These are phyloP conservation scores for Samia ricini DNA, from an alignment of 1,140 invertebrate species.

Conservation along the genomic window DNA sequence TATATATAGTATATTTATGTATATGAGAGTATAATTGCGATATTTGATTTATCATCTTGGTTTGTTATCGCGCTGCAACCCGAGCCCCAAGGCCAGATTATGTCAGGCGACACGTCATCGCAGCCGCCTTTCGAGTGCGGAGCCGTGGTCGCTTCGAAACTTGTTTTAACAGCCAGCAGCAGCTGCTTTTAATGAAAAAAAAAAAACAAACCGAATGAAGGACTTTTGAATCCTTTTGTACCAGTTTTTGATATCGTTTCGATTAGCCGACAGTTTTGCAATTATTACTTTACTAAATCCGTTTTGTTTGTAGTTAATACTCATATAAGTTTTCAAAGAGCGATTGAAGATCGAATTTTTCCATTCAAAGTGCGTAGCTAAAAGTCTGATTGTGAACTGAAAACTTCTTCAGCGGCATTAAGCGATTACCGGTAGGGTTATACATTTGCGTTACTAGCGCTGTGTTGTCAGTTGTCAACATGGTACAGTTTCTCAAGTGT, in stretches of 20 bases:
- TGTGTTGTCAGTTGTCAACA: too few relatives aligned
- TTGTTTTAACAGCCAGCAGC: conserved; percentile 38
- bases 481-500: too few relatives aligned
- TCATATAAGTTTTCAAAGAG: too few relatives aligned
- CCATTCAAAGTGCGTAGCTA: too few relatives aligned
- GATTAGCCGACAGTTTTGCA: conserved; percentile 9
- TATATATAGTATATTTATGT: not conserved
- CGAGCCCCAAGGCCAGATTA: conserved; percentile 42
- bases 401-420: too few relatives aligned
- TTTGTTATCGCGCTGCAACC: conserved; percentile 22
- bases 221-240: conserved; percentile 19
- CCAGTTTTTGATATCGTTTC: conserved; percentile 10
- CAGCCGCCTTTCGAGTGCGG: conserved; percentile 32
- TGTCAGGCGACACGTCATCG: conserved; percentile 35
- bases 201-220: too few relatives aligned
- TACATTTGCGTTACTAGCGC: too few relatives aligned
- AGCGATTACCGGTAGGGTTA: too few relatives aligned
- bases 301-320: not conserved
- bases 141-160: conserved; percentile 23
- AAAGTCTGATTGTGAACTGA: too few relatives aligned
- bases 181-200: conserved; percentile 33
- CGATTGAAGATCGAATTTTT: too few relatives aligned
- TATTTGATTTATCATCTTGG: conserved; percentile 21
- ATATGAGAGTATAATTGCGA: not conserved
- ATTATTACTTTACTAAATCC: conserved; percentile 11